Evolutionary conservation across 2,797 vertebrate species (phyloP).

Genomic region (Sebastes elongatus): DNA sequence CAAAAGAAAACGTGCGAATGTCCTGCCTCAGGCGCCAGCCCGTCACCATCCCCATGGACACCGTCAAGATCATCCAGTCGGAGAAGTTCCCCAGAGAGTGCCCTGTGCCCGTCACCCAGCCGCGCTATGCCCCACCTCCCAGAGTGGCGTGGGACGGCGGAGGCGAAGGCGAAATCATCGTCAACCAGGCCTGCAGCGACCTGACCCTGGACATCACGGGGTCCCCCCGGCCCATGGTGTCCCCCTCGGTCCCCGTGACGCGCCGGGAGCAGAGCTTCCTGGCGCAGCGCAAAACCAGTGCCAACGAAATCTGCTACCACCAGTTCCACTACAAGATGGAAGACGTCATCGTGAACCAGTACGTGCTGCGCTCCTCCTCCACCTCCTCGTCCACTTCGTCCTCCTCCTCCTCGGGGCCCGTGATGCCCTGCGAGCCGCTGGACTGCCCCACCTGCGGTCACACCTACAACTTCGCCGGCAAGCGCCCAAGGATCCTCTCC

Average conservation of each 20-base stretch:
- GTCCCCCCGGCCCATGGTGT: conserved; percentile 78
- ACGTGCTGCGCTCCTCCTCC: conserved; percentile 89
- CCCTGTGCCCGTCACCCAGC: conserved; percentile 87
- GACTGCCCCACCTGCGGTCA: conserved; percentile 98
- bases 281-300: conserved; percentile 87
- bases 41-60: conserved; percentile 98
- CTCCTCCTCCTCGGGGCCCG: conserved; percentile 80
- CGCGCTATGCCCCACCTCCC: conserved; percentile 88
- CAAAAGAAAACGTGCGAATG: conserved; percentile 80
- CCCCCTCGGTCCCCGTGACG: conserved; percentile 77
- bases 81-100: conserved; percentile 96
- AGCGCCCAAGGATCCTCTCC: conserved; percentile 96
- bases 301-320: conserved; percentile 93
- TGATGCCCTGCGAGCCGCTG: conserved; percentile 91
- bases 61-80: conserved; percentile 97
- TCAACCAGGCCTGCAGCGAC: conserved; percentile 97
- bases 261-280: conserved; percentile 86
- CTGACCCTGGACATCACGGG: conserved; percentile 86
- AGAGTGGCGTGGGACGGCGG: conserved; percentile 94
- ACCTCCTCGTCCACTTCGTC: conserved; percentile 80
- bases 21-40: conserved; percentile 97
- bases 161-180: conserved; percentile 95
- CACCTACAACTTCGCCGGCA: conserved; percentile 95
- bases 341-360: conserved; percentile 97
- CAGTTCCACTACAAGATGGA: conserved; percentile 96